Conservation (phyloP, 2,797 vertebrate genomes). For the Pseudomugil gertrudae region DNA sequence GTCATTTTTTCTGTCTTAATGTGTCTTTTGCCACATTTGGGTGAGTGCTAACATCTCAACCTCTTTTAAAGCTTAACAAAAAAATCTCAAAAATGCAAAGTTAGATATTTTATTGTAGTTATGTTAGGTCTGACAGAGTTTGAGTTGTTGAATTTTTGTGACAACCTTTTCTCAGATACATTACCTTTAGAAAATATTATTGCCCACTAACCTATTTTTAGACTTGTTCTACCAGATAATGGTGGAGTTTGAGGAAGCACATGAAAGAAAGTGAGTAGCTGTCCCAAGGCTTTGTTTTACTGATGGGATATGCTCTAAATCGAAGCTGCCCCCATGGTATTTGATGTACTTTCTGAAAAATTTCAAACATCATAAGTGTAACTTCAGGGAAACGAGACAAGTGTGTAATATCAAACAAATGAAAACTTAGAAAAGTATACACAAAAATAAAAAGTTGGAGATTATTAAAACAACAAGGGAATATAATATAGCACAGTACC, state of each 20-base stretch:
- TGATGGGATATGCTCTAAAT: slow-evolving; percentile 27
- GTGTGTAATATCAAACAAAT: slow-evolving; percentile 9
- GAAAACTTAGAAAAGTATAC: neutral
- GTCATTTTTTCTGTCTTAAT: too few species aligned
- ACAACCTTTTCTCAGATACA: neutral
- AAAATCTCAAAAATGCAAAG: too few species aligned
- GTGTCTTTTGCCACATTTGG: too few species aligned
- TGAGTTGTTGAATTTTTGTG: neutral
- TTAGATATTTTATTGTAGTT: neutral
- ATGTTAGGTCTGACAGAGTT: neutral
- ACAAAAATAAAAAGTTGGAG: neutral
- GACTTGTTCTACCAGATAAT: neutral
- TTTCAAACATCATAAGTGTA: slow-evolving; percentile 11
- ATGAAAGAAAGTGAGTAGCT: neutral
- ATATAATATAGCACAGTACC: neutral
- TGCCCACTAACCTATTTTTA: slow-evolving; percentile 14
- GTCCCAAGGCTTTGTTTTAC: slow-evolving; percentile 13
- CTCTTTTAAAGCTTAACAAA: too few species aligned
- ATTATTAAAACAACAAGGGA: neutral
- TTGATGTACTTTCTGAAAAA: slow-evolving; percentile 7
- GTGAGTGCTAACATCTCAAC: too few species aligned
- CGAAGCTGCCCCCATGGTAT: slow-evolving; percentile 1
- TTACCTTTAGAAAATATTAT: neutral
- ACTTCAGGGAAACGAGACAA: neutral
- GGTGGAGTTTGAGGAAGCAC: neutral